These are phyloP conservation scores for Pipistrellus pipistrellus DNA, from an alignment of 2,797 vertebrate species.

Conservation along the genomic window DNA sequence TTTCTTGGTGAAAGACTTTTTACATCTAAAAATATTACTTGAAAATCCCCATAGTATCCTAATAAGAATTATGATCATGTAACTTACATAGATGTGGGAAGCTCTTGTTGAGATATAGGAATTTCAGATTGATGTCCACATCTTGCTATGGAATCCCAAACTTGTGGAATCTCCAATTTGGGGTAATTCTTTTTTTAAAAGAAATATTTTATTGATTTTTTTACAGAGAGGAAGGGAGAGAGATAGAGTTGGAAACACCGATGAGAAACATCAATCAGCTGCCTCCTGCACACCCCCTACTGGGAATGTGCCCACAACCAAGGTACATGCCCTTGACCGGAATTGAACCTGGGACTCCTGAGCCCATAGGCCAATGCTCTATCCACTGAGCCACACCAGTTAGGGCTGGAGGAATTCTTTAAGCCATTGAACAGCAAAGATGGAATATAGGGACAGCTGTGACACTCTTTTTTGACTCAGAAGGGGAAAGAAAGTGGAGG, in stretches of 20 bases:
- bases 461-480: constrained; percentile 14
- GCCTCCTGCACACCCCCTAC: too few relatives aligned
- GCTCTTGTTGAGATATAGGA: neutral
- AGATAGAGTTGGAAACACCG: too few relatives aligned
- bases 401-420: neutral
- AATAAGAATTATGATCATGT: constrained; percentile 21
- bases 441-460: neutral
- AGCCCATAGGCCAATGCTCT: too few relatives aligned
- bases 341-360: too few relatives aligned
- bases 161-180: neutral
- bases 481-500: neutral
- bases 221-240: too few relatives aligned
- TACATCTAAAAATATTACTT: constrained; percentile 50
- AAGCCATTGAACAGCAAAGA: neutral
- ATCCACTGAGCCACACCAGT: too few relatives aligned
- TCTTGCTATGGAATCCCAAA: neutral
- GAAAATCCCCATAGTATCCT: constrained; percentile 48
- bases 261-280: too few relatives aligned
- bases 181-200: too few relatives aligned
- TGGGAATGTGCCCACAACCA: too few relatives aligned
- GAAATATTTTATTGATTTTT: too few relatives aligned
- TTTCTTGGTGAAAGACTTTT: neutral
- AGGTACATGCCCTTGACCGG: too few relatives aligned
- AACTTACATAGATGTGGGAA: constrained; percentile 11
- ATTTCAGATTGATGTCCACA: neutral